phyloP scores from a whole-genome alignment of 1,140 invertebrate genomes.

The Aradophagus sp. region DNA sequence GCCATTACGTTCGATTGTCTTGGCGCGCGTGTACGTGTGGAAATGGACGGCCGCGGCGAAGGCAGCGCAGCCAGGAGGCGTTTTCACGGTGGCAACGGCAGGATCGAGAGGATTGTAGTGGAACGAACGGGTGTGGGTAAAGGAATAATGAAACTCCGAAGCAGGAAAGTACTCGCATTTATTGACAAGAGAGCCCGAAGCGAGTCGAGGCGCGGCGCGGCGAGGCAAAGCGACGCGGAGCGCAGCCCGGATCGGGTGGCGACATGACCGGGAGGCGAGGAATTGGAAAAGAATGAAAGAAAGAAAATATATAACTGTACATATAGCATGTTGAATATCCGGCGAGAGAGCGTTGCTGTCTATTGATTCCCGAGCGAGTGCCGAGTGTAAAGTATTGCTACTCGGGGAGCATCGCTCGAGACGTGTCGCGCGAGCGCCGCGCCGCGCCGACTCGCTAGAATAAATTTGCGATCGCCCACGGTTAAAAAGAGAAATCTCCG shows the following conservation, averaged over 20 bases:
- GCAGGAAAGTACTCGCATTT: conserved; percentile 69
- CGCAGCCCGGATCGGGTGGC: conserved; percentile 37
- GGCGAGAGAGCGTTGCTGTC: conserved; percentile 63
- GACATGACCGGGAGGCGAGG: conserved; percentile 48
- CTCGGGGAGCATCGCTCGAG: conserved; percentile 60
- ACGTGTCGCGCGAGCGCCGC: conserved; percentile 51
- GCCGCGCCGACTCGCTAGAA: conserved; percentile 69
- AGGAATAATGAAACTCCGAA: conserved; percentile 69
- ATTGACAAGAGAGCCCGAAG: conserved; percentile 67
- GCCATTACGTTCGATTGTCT: conserved; percentile 24
- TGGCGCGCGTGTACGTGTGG: conserved; percentile 19
- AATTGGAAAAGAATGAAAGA: conserved; percentile 55
- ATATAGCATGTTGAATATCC: conserved; percentile 67
- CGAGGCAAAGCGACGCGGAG: too few relatives aligned
- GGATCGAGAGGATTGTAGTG: conserved; percentile 37
- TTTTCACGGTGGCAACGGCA: conserved; percentile 1
- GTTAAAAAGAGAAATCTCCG: conserved; percentile 57
- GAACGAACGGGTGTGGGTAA: conserved; percentile 52
- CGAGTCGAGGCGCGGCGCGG: conserved; percentile 8
- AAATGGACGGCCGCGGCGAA: conserved; percentile 12
- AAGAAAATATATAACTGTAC: conserved; percentile 62
- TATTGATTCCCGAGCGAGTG: conserved; percentile 71
- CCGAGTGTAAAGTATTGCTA: conserved; percentile 70
- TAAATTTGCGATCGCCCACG: conserved; percentile 73
- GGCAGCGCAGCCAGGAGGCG: neutral